Evolutionary conservation across 2,113 vertebrate species (phyloP).

Genomic region (Nerophis ophidion): DNA sequence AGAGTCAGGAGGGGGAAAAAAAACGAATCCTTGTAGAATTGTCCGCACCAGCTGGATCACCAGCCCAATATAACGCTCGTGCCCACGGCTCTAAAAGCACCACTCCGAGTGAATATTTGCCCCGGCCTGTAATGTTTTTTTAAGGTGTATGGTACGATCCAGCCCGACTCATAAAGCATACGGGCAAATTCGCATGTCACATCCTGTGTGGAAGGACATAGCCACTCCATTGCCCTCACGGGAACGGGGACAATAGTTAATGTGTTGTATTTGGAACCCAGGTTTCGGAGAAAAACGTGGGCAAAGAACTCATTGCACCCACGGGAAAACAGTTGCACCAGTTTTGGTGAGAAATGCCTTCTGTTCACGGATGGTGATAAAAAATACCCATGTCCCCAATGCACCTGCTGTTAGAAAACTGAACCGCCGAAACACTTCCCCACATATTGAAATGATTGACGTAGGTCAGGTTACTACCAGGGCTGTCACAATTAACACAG

Average conservation of each 20-base stretch:
- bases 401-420: conserved; percentile 63
- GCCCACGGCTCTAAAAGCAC: conserved; percentile 61
- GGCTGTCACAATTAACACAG: too few relatives aligned
- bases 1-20: conserved; percentile 52
- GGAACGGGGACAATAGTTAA: conserved; percentile 53
- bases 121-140: conserved; percentile 64
- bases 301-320: conserved; percentile 38
- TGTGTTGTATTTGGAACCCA: conserved; percentile 57
- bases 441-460: conserved; percentile 21
- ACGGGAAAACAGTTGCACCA: conserved; percentile 33
- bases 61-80: conserved; percentile 63
- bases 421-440: conserved; percentile 35
- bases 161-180: conserved; percentile 60
- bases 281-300: conserved; percentile 23
- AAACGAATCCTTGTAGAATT: conserved; percentile 61
- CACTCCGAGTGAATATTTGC: conserved; percentile 65
- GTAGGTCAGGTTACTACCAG: too few relatives aligned
- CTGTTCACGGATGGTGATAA: conserved; percentile 50
- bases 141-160: conserved; percentile 64
- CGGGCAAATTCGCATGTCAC: conserved; percentile 46
- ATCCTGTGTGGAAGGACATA: conserved; percentile 57
- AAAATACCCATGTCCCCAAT: conserved; percentile 24
- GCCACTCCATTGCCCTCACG: conserved; percentile 33
- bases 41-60: conserved; percentile 66
- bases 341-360: conserved; percentile 38